Evolutionary conservation across 2,113 vertebrate genomes (phyloP), one percentile per base, ranked within the genome.

Genomic region (Corydoras maculifer): DNA sequence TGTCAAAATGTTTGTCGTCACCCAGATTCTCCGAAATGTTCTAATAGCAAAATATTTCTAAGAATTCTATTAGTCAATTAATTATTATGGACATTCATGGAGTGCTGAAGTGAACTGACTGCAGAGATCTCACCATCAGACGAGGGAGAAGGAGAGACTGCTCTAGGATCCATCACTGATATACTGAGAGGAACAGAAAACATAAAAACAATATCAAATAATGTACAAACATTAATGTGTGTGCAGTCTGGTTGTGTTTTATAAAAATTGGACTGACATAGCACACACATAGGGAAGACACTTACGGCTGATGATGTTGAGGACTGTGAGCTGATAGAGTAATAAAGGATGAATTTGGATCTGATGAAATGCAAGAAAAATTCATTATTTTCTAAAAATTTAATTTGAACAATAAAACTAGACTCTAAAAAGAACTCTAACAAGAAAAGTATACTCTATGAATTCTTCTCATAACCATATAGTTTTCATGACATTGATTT

Each of bases 251-350:
- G 60, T 54, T 65, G 63, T 54, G 43, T 65, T 65, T 15, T 51
- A 8, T 65, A 43, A 25, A 15, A 13, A 29, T 25, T 12, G 2
- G 11, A 10, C 58, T 51, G 10, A 29, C 2, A 2, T 51, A 53
- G 51, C 13, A 53, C 9, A 14, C 1, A 50, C 32, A 48, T 59
- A 8, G 14, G 6, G 35, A 49, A 7, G 11, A 8, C 8, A 83
- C 85, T 86, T 75, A 86, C 85, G 31, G 3, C 3, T 58, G 35
- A 25, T 50, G 54, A 25, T 50, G 49, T 12, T 43, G 30, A 48
- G 29, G 35, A 43, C 18, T 14, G 4, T 43, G 48, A 35, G 13
- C 9, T 31, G 57, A 8, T 51, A 35, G 5, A 11, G 8, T 14
- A 18, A 6, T 9, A 5, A 51, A 32, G 10, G 29, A 9, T 15